Evolutionary conservation across 1,140 invertebrate species (phyloP).

Genomic region (Pseudomyrmex cubaensis): DNA sequence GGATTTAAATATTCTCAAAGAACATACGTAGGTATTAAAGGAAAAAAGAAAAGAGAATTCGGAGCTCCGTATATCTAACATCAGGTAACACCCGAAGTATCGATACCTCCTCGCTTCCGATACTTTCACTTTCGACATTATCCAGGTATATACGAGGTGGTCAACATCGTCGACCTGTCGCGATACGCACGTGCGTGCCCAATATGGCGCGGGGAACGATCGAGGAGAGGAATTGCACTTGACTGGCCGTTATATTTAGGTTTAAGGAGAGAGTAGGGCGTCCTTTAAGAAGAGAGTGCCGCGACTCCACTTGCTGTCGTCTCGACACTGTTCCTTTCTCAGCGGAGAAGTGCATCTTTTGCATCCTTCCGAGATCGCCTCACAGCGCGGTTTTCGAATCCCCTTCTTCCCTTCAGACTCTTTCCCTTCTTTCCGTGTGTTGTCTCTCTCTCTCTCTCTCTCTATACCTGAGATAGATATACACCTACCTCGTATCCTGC

Average conservation of each 20-base stretch:
- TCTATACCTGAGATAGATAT: conserved; percentile 59
- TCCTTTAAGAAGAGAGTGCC: conserved; percentile 35
- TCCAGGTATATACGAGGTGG: conserved; percentile 27
- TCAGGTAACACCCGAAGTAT: not conserved
- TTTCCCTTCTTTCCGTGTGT: not conserved
- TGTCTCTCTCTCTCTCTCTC: not conserved
- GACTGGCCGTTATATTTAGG: conserved; percentile 67
- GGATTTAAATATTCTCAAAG: no score
- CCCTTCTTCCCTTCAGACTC: not conserved
- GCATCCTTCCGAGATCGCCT: conserved; percentile 48
- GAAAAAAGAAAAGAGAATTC: not conserved
- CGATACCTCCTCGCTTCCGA: conserved; percentile 31
- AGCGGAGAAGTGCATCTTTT: conserved; percentile 36
- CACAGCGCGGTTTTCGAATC: conserved; percentile 60
- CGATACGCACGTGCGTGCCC: conserved; percentile 35
- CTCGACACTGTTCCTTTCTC: conserved; percentile 21
- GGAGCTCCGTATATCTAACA: not conserved
- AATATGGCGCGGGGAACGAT: conserved; percentile 47
- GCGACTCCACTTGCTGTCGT: not conserved
- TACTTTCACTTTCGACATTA: conserved; percentile 55
- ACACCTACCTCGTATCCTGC: conserved; percentile 45
- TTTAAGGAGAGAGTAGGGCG: conserved; percentile 53
- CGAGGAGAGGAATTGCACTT: conserved; percentile 60
- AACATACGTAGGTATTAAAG: no score
- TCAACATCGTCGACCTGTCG: conserved; percentile 34